phyloP scores from a whole-genome alignment of 1,140 invertebrate species.

The Drosophila varians region DNA sequence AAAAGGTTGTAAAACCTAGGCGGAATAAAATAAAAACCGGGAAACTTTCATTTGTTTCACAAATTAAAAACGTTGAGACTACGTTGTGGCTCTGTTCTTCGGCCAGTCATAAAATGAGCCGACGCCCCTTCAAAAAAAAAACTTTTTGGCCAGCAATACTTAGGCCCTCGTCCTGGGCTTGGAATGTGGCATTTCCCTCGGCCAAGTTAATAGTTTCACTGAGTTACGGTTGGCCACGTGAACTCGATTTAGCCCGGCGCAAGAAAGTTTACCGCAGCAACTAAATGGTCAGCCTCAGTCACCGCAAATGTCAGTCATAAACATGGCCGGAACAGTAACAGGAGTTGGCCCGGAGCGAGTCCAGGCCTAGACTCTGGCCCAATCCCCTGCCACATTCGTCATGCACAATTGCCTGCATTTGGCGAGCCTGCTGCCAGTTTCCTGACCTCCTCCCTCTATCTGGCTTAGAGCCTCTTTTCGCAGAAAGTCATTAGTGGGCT shows the following conservation, averaged over 20 bases:
- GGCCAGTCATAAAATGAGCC: constrained; percentile 55
- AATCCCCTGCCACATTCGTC: constrained; percentile 72
- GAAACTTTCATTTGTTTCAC: constrained; percentile 79
- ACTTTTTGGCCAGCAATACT: constrained; percentile 18
- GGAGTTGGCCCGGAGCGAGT: not conserved
- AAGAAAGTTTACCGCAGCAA: constrained; percentile 63
- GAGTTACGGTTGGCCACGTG: constrained; percentile 62
- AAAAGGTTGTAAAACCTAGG: constrained; percentile 71
- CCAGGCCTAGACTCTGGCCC: constrained; percentile 8
- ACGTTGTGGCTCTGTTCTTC: constrained; percentile 5
- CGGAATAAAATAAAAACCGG: constrained; percentile 38
- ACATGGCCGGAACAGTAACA: constrained; percentile 39
- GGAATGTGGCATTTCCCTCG: not conserved
- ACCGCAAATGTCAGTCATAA: constrained; percentile 78
- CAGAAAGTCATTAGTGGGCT: constrained; percentile 78
- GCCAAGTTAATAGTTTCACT: constrained; percentile 63
- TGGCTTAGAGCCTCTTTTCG: constrained; percentile 60
- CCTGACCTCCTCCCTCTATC: not conserved
- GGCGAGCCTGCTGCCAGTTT: constrained; percentile 15
- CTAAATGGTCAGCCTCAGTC: constrained; percentile 67
- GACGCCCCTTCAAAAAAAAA: constrained; percentile 45
- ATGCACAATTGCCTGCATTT: constrained; percentile 79
- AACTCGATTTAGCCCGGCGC: constrained; percentile 59
- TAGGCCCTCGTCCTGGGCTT: not conserved
- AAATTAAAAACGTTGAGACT: constrained; percentile 66